phyloP scores from a whole-genome alignment of 2,113 vertebrate genomes.

The Callorhinus ursinus region DNA sequence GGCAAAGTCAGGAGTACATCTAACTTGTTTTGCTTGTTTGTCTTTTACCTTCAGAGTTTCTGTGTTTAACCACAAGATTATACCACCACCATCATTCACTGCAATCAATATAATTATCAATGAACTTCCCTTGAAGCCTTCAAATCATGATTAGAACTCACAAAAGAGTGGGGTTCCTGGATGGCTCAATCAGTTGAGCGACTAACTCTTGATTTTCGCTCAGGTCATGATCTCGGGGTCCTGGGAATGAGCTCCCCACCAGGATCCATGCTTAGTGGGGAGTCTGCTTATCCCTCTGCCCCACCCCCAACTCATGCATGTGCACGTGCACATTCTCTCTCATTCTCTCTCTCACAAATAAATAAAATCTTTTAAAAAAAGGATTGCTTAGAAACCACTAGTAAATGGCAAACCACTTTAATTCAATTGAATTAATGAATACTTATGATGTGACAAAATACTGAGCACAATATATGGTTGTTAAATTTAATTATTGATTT shows the following conservation, averaged over 20 bases:
- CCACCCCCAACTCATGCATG: background rate
- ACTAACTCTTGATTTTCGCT: background rate
- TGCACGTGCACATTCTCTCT: background rate
- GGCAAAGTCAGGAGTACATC: background rate
- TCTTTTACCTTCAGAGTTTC: background rate
- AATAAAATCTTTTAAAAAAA: background rate
- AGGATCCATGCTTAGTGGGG: background rate
- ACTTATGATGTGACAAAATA: constrained; percentile 19
- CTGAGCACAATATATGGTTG: background rate
- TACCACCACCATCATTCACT: background rate
- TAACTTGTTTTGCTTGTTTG: background rate
- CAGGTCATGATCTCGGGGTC: background rate
- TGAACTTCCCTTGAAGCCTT: background rate
- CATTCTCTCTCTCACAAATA: background rate
- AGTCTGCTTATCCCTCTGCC: background rate
- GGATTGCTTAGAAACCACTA: background rate
- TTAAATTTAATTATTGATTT: constrained; percentile 42
- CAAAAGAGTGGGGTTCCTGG: background rate
- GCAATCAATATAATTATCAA: background rate
- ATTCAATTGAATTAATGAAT: background rate
- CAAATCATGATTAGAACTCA: constrained; percentile 2
- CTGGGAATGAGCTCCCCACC: background rate
- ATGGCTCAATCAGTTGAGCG: background rate
- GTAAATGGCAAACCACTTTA: constrained; percentile 20
- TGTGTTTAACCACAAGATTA: background rate